A percentile compares a stretch with the other conserved stretches of the same genome.
Evolutionary conservation across 2,113 vertebrate species (phyloP).

Genomic region (Seriola aureovittata): DNA sequence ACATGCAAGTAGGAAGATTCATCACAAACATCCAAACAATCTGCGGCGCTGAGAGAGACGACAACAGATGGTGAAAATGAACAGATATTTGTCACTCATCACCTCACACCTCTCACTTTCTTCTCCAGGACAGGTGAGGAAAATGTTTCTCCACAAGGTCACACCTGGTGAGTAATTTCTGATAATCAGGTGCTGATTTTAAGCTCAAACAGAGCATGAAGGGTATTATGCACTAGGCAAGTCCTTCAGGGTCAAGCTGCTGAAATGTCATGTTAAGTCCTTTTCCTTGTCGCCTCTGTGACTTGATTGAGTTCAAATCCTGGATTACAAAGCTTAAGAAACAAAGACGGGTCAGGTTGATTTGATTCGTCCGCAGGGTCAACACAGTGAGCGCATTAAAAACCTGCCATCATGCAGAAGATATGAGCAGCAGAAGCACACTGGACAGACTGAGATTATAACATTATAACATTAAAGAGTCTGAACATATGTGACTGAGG

Average conservation of each 20-base stretch:
- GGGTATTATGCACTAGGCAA: neutral
- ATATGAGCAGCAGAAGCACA: constrained; percentile 40
- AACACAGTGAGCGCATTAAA: constrained; percentile 17
- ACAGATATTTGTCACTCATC: constrained; percentile 46
- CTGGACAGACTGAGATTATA: constrained; percentile 21
- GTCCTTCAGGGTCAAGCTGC: neutral
- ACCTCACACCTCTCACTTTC: constrained; percentile 2
- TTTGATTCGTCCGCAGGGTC: constrained; percentile 44
- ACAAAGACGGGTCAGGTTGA: constrained; percentile 59
- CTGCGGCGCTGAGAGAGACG: neutral
- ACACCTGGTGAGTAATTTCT: neutral
- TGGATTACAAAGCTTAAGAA: constrained; percentile 65
- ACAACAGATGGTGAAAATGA: constrained; percentile 44
- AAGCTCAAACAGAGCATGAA: neutral
- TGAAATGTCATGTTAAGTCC: constrained; percentile 25
- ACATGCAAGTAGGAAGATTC: constrained; percentile 16
- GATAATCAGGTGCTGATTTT: neutral
- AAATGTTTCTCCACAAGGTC: constrained; percentile 17
- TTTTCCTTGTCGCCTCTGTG: constrained; percentile 2
- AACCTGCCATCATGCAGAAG: constrained; percentile 23
- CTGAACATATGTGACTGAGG: constrained; percentile 22
- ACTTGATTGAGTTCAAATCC: constrained; percentile 63
- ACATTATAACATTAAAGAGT: constrained; percentile 34
- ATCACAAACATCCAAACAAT: constrained; percentile 40
- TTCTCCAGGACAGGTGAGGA: neutral